Percentiles rank a stretch among this genome's conserved stretches.
These are phyloP conservation scores for Holacanthella duospinosa DNA, from an alignment of 2,888 invertebrate genomes.

Conservation along the genomic window DNA sequence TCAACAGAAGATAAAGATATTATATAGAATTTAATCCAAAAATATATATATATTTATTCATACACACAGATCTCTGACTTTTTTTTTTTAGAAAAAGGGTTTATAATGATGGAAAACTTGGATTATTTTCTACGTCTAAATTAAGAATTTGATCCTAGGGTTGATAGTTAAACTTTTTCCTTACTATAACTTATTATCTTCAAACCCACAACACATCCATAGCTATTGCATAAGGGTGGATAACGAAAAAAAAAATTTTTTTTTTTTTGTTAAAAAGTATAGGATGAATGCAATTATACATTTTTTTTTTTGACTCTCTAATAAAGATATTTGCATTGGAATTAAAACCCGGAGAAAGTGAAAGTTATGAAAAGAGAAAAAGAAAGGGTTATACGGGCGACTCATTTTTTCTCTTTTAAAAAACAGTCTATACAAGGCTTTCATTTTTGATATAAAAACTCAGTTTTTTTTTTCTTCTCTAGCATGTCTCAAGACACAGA, in stretches of 20 bases:
- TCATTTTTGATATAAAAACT: background rate
- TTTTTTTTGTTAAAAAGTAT: background rate
- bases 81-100: background rate
- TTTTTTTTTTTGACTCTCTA: background rate
- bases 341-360: background rate
- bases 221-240: background rate
- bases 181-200: too few species aligned
- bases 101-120: background rate
- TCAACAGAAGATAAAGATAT: background rate
- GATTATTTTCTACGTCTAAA: background rate
- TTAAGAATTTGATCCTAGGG: background rate
- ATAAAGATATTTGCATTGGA: background rate
- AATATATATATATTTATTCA: background rate
- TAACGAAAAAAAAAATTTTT: background rate
- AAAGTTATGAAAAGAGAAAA: background rate
- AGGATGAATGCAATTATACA: too few species aligned
- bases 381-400: background rate
- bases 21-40: background rate
- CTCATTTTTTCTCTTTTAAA: too few species aligned
- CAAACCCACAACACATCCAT: too few species aligned
- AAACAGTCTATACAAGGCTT: too few species aligned
- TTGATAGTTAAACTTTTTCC: too few species aligned
- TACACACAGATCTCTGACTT: background rate
- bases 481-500: background rate
- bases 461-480: background rate